phyloP scores from a whole-genome alignment of 2,888 invertebrate genomes.

The Baccha elongata region DNA sequence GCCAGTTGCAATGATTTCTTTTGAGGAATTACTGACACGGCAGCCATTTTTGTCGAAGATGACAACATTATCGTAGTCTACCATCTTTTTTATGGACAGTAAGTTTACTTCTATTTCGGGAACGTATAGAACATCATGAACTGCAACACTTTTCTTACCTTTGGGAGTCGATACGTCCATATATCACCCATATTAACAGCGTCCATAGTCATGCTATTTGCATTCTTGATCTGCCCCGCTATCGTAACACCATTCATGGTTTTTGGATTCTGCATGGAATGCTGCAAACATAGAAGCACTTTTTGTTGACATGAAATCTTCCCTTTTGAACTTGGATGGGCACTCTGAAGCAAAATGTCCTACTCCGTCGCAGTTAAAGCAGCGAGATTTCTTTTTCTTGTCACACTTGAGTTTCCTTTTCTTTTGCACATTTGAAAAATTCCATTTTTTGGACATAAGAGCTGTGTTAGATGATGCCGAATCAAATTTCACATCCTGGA shows the following conservation, averaged over 20 bases:
- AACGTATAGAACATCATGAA: constrained; percentile 11
- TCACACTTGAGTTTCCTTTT: neutral
- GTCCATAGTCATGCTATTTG: neutral
- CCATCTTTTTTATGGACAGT: constrained; percentile 11
- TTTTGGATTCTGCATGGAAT: neutral
- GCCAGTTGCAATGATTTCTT: neutral
- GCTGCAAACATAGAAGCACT: neutral
- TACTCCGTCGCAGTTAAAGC: constrained; percentile 3
- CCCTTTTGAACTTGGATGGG: constrained; percentile 7
- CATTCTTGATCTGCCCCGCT: neutral
- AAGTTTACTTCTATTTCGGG: constrained; percentile 16
- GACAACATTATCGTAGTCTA: neutral
- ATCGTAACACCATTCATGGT: neutral
- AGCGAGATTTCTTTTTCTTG: neutral
- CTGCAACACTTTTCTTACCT: neutral
- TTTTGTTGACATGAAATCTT: neutral
- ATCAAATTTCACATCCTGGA: constrained; percentile 2
- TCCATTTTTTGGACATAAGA: neutral
- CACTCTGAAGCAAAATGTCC: constrained; percentile 25
- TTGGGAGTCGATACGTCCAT: neutral
- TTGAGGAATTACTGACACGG: neutral
- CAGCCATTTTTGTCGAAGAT: neutral
- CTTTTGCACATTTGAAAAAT: neutral
- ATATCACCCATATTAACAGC: neutral
- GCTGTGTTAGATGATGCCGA: neutral